Conservation (phyloP, 2,888 invertebrate genomes). For the Philaethria dido region DNA sequence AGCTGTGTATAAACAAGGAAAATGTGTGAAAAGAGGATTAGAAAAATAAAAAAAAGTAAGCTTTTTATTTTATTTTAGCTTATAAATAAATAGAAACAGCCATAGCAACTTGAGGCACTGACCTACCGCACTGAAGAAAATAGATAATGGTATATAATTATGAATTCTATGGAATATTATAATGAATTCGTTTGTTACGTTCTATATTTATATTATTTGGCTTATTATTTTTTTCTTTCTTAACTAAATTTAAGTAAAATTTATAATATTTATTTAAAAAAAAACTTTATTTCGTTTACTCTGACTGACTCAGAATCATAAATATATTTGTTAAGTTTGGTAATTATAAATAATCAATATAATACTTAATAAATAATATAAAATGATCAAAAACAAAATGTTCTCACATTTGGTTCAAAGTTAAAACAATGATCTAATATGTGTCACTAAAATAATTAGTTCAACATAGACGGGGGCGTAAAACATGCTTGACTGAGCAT, state of each 20-base stretch:
- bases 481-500: no score
- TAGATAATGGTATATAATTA: slow-evolving; percentile 4
- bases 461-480: no score
- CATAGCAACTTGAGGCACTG: slow-evolving; percentile 39
- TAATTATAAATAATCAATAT: no score
- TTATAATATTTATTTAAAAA: background rate
- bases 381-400: no score
- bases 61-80: slow-evolving; percentile 19
- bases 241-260: background rate
- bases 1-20: slow-evolving; percentile 52
- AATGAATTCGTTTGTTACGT: background rate
- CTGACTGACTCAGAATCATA: no score
- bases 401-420: no score
- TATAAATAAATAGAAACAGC: slow-evolving; percentile 14
- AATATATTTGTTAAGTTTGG: no score
- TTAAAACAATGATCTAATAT: no score
- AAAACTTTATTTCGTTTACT: no score
- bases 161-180: background rate
- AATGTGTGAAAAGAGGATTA: slow-evolving; percentile 72
- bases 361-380: no score
- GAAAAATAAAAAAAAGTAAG: slow-evolving; percentile 68
- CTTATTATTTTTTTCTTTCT: background rate
- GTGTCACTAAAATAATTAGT: no score
- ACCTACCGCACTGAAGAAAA: slow-evolving; percentile 42
- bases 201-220: background rate